These are phyloP conservation scores for Diuraphis noxia DNA, from an alignment of 1,140 invertebrate species.

Conservation along the genomic window DNA sequence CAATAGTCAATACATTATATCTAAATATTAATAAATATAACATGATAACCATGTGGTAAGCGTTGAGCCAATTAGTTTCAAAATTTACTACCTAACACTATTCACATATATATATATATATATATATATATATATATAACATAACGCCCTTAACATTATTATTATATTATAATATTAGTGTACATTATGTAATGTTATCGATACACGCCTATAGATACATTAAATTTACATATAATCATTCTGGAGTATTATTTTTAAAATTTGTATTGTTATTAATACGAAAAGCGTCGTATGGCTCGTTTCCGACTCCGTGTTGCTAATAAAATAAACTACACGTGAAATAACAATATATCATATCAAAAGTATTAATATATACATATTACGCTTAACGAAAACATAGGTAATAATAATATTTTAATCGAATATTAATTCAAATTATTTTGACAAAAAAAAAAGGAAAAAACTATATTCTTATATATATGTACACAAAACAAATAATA, in stretches of 20 bases:
- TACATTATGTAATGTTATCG: background rate
- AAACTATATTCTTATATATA: constrained; percentile 36
- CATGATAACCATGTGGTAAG: background rate
- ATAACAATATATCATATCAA: constrained; percentile 38
- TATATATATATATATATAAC: background rate
- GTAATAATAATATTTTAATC: background rate
- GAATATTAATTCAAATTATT: constrained; percentile 20
- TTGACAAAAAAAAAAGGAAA: background rate
- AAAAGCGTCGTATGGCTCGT: background rate
- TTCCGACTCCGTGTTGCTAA: constrained; percentile 31
- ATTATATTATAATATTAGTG: background rate
- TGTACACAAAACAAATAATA: constrained; percentile 36
- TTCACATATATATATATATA: background rate
- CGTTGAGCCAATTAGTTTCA: background rate
- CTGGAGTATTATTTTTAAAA: background rate
- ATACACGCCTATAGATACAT: constrained; percentile 3
- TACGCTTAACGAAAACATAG: constrained; percentile 13
- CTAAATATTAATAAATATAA: background rate
- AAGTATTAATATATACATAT: constrained; percentile 38
- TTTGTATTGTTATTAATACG: constrained; percentile 7
- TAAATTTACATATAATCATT: background rate
- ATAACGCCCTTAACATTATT: background rate
- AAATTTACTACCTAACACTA: background rate
- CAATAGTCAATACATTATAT: background rate
- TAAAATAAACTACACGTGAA: constrained; percentile 28